Conservation (phyloP, 2,888 invertebrate species). For the Ditula angustiorana region DNA sequence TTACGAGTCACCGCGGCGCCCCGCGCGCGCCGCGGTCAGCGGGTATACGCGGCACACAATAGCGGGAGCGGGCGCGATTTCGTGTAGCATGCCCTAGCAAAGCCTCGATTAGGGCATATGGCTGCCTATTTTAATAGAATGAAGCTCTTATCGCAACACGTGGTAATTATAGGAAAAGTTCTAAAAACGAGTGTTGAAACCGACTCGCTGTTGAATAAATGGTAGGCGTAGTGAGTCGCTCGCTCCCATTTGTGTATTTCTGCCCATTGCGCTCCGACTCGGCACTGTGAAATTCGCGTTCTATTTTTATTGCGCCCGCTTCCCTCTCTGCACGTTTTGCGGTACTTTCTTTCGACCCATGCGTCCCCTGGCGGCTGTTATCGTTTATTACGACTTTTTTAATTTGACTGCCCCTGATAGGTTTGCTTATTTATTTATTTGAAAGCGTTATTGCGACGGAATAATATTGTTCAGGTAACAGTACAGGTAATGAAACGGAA, state of each 20-base stretch:
- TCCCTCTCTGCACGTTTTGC: slow-evolving; percentile 48
- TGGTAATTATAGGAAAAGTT: background rate
- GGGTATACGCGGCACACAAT: background rate
- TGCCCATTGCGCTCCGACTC: slow-evolving; percentile 36
- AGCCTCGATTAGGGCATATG: background rate
- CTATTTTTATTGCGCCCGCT: slow-evolving; percentile 55
- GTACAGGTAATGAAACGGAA: slow-evolving; percentile 16
- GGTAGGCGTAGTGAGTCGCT: slow-evolving; percentile 13
- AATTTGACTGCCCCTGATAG: slow-evolving; percentile 51
- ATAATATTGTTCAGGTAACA: slow-evolving; percentile 18
- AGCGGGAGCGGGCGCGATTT: slow-evolving; percentile 12
- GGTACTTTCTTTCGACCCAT: slow-evolving; percentile 54
- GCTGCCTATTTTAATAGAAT: background rate
- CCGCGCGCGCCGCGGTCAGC: slow-evolving; percentile 1
- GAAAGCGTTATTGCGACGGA: slow-evolving; percentile 19
- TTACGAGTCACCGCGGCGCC: slow-evolving; percentile 42
- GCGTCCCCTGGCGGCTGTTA: slow-evolving; percentile 53
- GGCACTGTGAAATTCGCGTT: slow-evolving; percentile 51
- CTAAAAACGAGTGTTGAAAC: slow-evolving; percentile 7
- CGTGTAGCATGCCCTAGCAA: background rate
- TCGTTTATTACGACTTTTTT: slow-evolving; percentile 56
- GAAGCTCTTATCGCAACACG: background rate
- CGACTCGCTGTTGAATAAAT: slow-evolving; percentile 6
- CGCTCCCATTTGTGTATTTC: slow-evolving; percentile 21
- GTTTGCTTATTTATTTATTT: slow-evolving; percentile 39